phyloP scores from a whole-genome alignment of 2,888 invertebrate species.

The Drepanosiphum platanoidis region DNA sequence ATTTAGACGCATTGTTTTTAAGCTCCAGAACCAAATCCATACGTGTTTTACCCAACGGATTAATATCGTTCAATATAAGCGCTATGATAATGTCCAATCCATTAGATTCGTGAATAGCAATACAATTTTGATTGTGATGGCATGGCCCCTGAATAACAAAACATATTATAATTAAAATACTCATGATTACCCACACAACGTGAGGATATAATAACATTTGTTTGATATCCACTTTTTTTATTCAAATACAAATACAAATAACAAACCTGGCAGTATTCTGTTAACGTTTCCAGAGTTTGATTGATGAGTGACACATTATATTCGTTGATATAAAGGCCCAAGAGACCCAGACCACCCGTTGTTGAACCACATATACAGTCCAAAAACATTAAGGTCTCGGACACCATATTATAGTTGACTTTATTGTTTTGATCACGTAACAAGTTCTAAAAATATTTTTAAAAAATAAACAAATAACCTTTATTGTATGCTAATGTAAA shows the following conservation, averaged over 20 bases:
- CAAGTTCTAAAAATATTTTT: conserved; percentile 76
- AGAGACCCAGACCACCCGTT: conserved; percentile 96
- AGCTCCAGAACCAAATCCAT: conserved; percentile 97
- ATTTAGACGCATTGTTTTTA: conserved; percentile 98
- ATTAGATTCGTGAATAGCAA: conserved; percentile 98
- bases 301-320: conserved; percentile 96
- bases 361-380: conserved; percentile 99
- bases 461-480: too few relatives aligned
- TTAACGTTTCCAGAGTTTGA: conserved; percentile 96
- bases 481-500: too few relatives aligned
- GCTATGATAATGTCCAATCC: conserved; percentile 99
- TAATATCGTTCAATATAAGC: conserved; percentile 96
- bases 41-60: conserved; percentile 92
- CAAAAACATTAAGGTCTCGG: conserved; percentile 96
- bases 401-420: conserved; percentile 95
- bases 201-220: too few relatives aligned
- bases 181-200: neutral
- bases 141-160: conserved; percentile 64
- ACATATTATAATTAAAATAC: neutral
- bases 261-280: conserved; percentile 93
- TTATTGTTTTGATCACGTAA: conserved; percentile 95
- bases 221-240: too few relatives aligned
- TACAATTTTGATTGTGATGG: conserved; percentile 98
- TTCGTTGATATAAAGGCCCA: conserved; percentile 97
- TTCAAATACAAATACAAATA: too few relatives aligned